Conservation (phyloP, 2,113 vertebrate species). For the Donacobius atricapilla region DNA sequence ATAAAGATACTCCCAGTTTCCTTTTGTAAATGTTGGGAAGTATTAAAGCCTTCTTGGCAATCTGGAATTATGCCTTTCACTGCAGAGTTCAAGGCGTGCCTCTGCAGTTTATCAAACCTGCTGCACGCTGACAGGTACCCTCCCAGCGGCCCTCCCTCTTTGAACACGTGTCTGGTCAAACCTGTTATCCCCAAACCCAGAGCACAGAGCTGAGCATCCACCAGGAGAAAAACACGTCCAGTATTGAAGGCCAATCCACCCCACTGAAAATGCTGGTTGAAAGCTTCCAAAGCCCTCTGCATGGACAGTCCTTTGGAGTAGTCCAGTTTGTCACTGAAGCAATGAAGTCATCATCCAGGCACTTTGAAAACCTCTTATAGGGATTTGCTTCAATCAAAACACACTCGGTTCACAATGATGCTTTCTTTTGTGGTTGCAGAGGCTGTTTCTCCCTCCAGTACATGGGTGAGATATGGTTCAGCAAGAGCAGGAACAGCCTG, state of each 20-base stretch:
- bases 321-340: not conserved
- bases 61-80: not conserved
- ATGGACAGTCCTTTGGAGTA: not conserved
- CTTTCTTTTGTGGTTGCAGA: not conserved
- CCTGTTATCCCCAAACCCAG: not conserved
- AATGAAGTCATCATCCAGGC: not conserved
- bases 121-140: not conserved
- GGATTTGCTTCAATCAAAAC: not conserved
- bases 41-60: not conserved
- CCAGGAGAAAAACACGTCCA: not conserved
- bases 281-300: not conserved
- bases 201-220: not conserved
- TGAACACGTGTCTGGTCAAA: not conserved
- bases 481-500: not conserved
- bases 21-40: not conserved
- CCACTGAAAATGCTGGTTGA: not conserved
- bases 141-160: not conserved
- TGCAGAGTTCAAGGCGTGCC: not conserved
- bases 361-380: not conserved
- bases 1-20: not conserved
- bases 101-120: not conserved
- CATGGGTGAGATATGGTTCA: rapidly evolving
- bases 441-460: not conserved
- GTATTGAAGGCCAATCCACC: rapidly evolving
- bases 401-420: rapidly evolving